Percentiles rank a stretch among this genome's conserved stretches.
Evolutionary conservation across 2,113 vertebrate species (phyloP).

Genomic region (Microcebus jonahi): DNA sequence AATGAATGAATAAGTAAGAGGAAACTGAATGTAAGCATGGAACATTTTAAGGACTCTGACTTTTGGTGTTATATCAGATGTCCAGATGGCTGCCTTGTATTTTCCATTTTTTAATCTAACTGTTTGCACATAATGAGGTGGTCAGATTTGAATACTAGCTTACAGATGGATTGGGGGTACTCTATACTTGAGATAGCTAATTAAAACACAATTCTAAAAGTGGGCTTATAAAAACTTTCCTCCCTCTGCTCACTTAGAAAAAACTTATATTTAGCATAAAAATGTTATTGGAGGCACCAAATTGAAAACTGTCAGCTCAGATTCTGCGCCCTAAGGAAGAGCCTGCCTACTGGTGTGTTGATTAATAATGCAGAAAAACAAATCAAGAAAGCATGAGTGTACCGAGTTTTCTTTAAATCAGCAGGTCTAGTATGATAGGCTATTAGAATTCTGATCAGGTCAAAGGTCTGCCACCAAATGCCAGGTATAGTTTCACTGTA

Average conservation of each 20-base stretch:
- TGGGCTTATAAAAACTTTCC: conserved; percentile 60
- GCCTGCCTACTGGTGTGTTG: not conserved
- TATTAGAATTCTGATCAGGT: not conserved
- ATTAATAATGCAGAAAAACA: conserved; percentile 42
- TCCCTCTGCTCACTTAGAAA: conserved; percentile 59
- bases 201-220: conserved; percentile 75
- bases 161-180: conserved; percentile 58
- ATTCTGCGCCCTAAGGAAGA: conserved; percentile 43
- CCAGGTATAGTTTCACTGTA: not conserved
- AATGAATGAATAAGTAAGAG: conserved; percentile 36
- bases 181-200: conserved; percentile 54
- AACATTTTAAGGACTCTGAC: conserved; percentile 17
- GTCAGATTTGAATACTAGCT: conserved; percentile 67
- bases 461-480: not conserved
- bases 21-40: conserved; percentile 31
- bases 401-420: conserved; percentile 8
- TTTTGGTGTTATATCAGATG: conserved; percentile 38
- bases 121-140: conserved; percentile 64
- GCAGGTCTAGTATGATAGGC: not conserved
- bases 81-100: conserved; percentile 60
- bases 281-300: conserved; percentile 56
- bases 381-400: not conserved
- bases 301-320: conserved; percentile 58
- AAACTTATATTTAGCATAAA: conserved; percentile 63
- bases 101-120: conserved; percentile 54